These are phyloP conservation scores for Formica selysi DNA, from an alignment of 1,140 invertebrate genomes.

Conservation along the genomic window DNA sequence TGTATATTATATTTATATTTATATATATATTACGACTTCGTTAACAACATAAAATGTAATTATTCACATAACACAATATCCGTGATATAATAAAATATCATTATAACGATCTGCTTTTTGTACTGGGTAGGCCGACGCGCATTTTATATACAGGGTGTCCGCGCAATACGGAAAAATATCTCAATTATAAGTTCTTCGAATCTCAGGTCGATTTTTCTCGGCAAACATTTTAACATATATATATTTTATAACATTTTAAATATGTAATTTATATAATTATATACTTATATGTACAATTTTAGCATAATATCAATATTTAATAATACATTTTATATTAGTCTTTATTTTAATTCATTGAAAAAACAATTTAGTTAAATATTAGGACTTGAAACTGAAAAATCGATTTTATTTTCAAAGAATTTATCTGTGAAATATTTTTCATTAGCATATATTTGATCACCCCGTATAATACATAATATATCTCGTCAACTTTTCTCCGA, in stretches of 20 bases:
- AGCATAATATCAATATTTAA: no score
- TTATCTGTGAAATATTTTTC: constrained; percentile 8
- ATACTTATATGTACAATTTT: background rate
- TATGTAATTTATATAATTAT: no score
- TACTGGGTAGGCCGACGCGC: constrained; percentile 83
- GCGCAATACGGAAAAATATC: background rate
- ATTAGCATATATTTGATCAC: background rate
- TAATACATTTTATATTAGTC: background rate
- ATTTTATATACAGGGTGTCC: constrained; percentile 49
- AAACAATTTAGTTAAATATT: background rate
- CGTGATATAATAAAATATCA: constrained; percentile 74
- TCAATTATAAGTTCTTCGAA: constrained; percentile 17
- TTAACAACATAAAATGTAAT: constrained; percentile 85
- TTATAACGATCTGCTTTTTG: constrained; percentile 82
- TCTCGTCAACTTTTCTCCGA: constrained; percentile 36
- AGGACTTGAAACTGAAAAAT: background rate
- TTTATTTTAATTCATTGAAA: background rate
- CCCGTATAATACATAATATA: constrained; percentile 41
- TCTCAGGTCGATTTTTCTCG: background rate
- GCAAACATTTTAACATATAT: no score
- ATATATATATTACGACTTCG: constrained; percentile 82
- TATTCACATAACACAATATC: constrained; percentile 81
- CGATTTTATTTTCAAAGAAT: background rate
- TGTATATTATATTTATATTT: constrained; percentile 64
- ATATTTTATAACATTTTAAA: no score